Evolutionary conservation across 2,797 vertebrate species (phyloP), one percentile per base, ranked within the genome.

Genomic region (Oreonectes daqikongensis): DNA sequence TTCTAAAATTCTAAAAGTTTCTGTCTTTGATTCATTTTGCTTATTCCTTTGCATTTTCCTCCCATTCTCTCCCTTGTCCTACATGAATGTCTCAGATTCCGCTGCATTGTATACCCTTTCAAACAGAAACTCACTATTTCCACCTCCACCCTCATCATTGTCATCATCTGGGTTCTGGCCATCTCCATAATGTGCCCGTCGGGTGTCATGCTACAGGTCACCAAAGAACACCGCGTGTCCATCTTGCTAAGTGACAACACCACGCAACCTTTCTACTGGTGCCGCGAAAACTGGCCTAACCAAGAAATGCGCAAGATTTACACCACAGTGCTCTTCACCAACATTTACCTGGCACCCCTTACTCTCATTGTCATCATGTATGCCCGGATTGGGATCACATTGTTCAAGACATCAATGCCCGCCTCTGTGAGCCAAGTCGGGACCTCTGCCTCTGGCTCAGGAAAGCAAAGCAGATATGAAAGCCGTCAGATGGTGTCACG

Each of bases 261-360:
- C 81, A 95, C 88, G 26, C 86, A 63, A 4, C 92, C 95, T 0
- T 92, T 96, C 52, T 95, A 93, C 85, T 96, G 95, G 95, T 97
- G 97, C 85, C 86, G 90, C 2, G 97, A 98, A 85, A 93, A 94
- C 35, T 98, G 96, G 97, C 95, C 96, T 1, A 91, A 89, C 69
- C 93, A 89, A 0, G 92, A 88, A 30, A 97, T 97, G 96, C 89
- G 94, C 18, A 97, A 93, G 86, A 88, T 97, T 83, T 99, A 97
- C 64, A 98, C 96, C 0, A 96, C 95, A 0, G 90, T 97, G 28
- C 92, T 99, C 2, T 98, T 98, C 76, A 90, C 92, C 22, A 96
- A 92, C 79, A 95, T 98, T 85, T 99, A 97, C 81, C 89, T 98
- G 17, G 94, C 93, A 11, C 97, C 96, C 0, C 89, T 98, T 6